Base-by-base conservation (phyloP, 53 echinoderm and acorn worm genomes). In the Mesocentrotus franciscanus region DNA sequence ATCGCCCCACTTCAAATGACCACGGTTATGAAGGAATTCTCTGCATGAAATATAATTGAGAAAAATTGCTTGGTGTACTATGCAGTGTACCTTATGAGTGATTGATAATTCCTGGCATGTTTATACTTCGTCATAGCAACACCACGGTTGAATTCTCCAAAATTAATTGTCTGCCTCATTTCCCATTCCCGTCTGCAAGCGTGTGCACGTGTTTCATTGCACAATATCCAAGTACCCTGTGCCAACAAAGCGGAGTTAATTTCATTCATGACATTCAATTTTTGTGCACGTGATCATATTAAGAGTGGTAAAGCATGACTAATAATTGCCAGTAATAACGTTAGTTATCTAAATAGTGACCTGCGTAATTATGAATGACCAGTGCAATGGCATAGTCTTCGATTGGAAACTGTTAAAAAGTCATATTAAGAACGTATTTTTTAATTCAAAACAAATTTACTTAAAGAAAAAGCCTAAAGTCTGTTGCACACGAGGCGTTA, bases 111-210 rank as follows among this genome's bases (percentile, higher is more conserved):
- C 35, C 34, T 34, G 78, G n/a, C n/a, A n/a, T 78, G 78, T 81
- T 42, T 81, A 20, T 39, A 7, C 16, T 81, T 81, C 22, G 36
- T 42, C 42, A 20, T 81, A 22, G 22, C 18, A 42, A 42, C 81
- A 42, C 22, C 81, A 64, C 20, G 18, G 81, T 81, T 8, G 20
- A 42, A 20, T 39, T 36, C 15, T 34, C 22, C 42, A 18, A 81
- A 81, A 81, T 81, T 42, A 81, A 81, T 81, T 81, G 36, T 81
- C 81, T 33, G 39, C 81, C 42, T 81, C 42, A 81, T 39, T 81
- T 32, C 8, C 36, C 18, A 81, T 36, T 42, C 36, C 36, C 22
- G 36, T 20, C 76, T 10, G 11, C 33, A 33, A 27, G 30, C 42
- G 20, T 18, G 81, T 42, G 16, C 7, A 42, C 42, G 81, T 42